phyloP scores from a whole-genome alignment of 2,888 invertebrate species.

The Meta bourneti region DNA sequence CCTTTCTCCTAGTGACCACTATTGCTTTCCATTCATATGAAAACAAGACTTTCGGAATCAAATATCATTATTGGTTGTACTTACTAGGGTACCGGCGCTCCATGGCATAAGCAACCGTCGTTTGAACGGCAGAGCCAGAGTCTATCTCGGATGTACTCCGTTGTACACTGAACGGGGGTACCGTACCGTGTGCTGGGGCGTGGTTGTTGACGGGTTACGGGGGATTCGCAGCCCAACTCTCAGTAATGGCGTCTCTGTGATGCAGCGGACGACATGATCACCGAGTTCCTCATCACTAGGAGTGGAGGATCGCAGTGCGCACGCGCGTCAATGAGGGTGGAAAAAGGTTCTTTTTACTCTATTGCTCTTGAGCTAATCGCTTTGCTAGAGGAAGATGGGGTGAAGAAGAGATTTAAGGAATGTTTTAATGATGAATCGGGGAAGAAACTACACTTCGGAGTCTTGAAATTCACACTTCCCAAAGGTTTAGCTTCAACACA shows the following conservation, averaged over 20 bases:
- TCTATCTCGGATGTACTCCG: conserved; percentile 4
- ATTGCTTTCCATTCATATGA: too few species aligned
- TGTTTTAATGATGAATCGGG: too few species aligned
- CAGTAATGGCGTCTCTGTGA: conserved; percentile 70
- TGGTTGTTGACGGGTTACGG: conserved; percentile 15
- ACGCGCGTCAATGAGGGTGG: conserved; percentile 17
- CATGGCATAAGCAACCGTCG: conserved; percentile 72
- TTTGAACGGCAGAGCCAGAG: conserved; percentile 69
- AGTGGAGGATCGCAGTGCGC: conserved; percentile 40
- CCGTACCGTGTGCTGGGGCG: conserved; percentile 42
- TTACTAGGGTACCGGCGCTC: conserved; percentile 60
- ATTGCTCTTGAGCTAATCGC: conserved; percentile 8
- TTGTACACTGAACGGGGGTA: background rate
- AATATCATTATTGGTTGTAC: conserved; percentile 18
- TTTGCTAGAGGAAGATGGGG: conserved; percentile 1
- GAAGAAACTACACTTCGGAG: too few species aligned
- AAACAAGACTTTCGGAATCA: too few species aligned
- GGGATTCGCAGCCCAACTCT: conserved; percentile 9
- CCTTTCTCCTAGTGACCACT: too few species aligned
- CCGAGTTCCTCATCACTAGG: conserved; percentile 69
- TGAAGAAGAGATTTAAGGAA: too few species aligned
- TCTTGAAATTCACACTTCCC: too few species aligned
- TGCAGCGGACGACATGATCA: conserved; percentile 72
- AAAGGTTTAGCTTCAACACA: too few species aligned
- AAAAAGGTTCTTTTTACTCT: conserved; percentile 10